Evolutionary conservation across 2,113 vertebrate genomes (phyloP), one percentile per base, ranked within the genome.

Genomic region (Lates calcarifer): DNA sequence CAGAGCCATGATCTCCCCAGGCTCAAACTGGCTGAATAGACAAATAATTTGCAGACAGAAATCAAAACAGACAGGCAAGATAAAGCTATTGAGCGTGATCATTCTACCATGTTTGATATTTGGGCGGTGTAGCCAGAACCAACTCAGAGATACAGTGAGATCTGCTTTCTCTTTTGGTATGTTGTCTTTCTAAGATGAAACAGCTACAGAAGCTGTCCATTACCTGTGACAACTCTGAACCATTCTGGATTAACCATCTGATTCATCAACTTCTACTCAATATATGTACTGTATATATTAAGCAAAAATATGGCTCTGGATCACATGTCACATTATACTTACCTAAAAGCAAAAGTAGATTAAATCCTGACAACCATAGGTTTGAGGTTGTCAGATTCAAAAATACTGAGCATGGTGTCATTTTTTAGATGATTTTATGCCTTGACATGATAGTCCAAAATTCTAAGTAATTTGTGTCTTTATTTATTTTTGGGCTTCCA

Each of bases 41-140:
- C 86, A 58, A 82, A 90, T 73, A 22, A 68, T 56, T 73, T 9
- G 18, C 79, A 74, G 84, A 94, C 84, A 74, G 73, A 83, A 87
- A 94, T 87, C 69, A 49, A 79, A 84, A 39, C 80, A 62, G 94
- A 93, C 93, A 88, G 79, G 75, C 85, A 47, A 51, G 86, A 84
- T 69, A 67, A 90, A 79, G 60, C 87, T 56, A 90, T 94, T 94
- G 83, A 90, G 81, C 41, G 31, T 64, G 84, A 68, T 82, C 88
- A 82, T 35, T 92, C 81, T 41, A 90, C 86, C 91, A 53, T 87
- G 84, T 26, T 70, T 35, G 74, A 81, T 37, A 68, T 89, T 33
- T 88, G 76, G 43, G 64, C 33, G 66, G 63, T 63, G 75, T 14
- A 53, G 74, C 78, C 76, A 79, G 24, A 84, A 51, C 79, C n/a